phyloP scores from a whole-genome alignment of 1,140 invertebrate species.

The Bilobella aurantiaca region DNA sequence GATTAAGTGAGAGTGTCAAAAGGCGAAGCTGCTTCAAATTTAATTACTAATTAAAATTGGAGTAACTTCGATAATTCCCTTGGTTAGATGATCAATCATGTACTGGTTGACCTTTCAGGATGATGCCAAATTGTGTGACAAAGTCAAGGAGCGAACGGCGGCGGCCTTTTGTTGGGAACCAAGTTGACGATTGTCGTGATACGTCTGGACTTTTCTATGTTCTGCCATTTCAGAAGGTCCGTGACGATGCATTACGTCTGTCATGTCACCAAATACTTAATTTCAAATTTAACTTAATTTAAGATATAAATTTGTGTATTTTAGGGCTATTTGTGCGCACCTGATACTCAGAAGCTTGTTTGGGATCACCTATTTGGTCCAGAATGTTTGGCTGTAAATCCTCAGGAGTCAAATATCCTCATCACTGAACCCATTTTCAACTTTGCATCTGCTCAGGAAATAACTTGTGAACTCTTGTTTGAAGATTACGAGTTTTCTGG shows the following conservation, averaged over 20 bases:
- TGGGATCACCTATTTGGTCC: slow-evolving; percentile 94
- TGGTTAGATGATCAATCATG: neutral
- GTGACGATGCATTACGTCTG: neutral
- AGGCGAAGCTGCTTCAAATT: neutral
- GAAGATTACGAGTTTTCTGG: slow-evolving; percentile 91
- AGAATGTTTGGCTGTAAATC: slow-evolving; percentile 67
- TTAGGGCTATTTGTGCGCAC: slow-evolving; percentile 82
- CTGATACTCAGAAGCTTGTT: slow-evolving; percentile 88
- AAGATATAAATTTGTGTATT: slow-evolving; percentile 34
- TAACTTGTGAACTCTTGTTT: slow-evolving; percentile 89
- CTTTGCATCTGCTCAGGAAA: slow-evolving; percentile 84
- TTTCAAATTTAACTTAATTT: slow-evolving; percentile 10
- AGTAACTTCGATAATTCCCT: slow-evolving; percentile 1
- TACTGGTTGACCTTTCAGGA: slow-evolving; percentile 42
- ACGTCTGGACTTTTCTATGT: slow-evolving; percentile 88
- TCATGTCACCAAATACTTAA: neutral
- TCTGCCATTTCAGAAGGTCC: slow-evolving; percentile 79
- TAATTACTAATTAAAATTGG: neutral
- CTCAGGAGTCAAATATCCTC: slow-evolving; percentile 68
- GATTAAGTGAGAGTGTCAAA: neutral
- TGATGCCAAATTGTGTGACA: slow-evolving; percentile 92
- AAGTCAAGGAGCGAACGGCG: slow-evolving; percentile 94
- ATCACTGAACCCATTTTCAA: slow-evolving; percentile 92
- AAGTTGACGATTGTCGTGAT: slow-evolving; percentile 91
- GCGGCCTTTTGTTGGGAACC: slow-evolving; percentile 83